phyloP scores from a whole-genome alignment of 2,888 invertebrate species.

The Thalpophila matura region DNA sequence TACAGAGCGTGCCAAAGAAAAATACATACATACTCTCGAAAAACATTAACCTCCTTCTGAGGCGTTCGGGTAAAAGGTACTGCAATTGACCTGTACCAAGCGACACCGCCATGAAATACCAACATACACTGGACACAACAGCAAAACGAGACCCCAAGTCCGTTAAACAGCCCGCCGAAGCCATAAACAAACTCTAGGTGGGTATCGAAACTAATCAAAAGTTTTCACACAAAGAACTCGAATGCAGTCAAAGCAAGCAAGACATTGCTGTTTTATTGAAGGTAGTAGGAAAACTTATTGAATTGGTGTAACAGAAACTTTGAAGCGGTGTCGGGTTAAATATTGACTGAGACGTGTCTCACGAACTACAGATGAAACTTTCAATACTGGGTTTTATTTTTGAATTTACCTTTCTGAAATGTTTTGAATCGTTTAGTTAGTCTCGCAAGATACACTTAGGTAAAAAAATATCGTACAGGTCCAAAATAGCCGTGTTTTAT shows the following conservation, averaged over 20 bases:
- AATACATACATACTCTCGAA: too few species aligned
- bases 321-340: conserved; percentile 71
- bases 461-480: too few species aligned
- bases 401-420: conserved; percentile 41
- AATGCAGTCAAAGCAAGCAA: conserved; percentile 76
- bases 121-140: background rate
- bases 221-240: conserved; percentile 78
- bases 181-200: conserved; percentile 65
- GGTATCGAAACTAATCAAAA: conserved; percentile 83
- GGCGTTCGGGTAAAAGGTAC: too few species aligned
- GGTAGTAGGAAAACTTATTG: conserved; percentile 74
- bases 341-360: conserved; percentile 68
- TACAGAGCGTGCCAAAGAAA: too few species aligned
- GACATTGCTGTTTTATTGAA: conserved; percentile 81
- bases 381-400: conserved; percentile 48
- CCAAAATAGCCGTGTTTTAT: too few species aligned
- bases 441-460: too few species aligned
- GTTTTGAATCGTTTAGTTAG: conserved; percentile 19
- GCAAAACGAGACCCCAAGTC: conserved; percentile 6
- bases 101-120: too few species aligned
- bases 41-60: too few species aligned
- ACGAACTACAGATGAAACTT: conserved; percentile 57
- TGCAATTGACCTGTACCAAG: too few species aligned
- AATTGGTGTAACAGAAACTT: conserved; percentile 77
- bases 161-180: conserved; percentile 10